A percentile compares a stretch with the other conserved stretches of the same genome.
These are phyloP conservation scores for Eudasyphora cyanicolor DNA, from an alignment of 2,888 invertebrate species.

Conservation along the genomic window DNA sequence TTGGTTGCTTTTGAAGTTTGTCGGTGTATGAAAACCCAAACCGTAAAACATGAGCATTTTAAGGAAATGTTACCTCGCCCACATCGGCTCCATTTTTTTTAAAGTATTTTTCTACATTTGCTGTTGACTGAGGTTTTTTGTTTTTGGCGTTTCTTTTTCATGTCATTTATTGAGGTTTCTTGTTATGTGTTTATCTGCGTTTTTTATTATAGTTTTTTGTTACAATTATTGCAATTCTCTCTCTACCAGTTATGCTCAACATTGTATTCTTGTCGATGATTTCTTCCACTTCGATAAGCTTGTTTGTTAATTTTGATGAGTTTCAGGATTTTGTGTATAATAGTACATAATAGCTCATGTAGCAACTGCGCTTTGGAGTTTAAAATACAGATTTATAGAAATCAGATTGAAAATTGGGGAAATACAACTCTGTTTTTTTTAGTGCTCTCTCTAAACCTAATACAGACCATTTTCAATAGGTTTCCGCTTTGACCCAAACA, in stretches of 20 bases:
- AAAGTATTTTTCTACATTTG: conserved; percentile 15
- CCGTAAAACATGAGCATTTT: conserved; percentile 1
- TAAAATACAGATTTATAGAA: too few species aligned
- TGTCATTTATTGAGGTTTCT: too few species aligned
- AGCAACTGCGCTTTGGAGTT: too few species aligned
- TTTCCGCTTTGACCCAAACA: too few species aligned
- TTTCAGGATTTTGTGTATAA: too few species aligned
- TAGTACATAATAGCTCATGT: too few species aligned
- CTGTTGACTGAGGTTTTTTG: conserved; percentile 1
- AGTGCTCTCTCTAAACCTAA: too few species aligned
- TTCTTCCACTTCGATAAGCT: background rate
- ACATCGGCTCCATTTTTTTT: conserved; percentile 53
- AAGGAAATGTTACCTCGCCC: conserved; percentile 60
- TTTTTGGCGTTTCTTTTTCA: conserved; percentile 10
- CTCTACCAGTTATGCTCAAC: conserved; percentile 1
- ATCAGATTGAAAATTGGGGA: too few species aligned
- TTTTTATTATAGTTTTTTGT: background rate
- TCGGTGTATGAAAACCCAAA: background rate
- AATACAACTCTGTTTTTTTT: too few species aligned
- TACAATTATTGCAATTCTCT: conserved; percentile 11
- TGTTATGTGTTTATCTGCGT: background rate
- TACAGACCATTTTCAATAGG: too few species aligned
- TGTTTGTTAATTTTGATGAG: background rate
- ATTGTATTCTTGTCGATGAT: background rate
- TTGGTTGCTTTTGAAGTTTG: conserved; percentile 1